Evolutionary conservation across 37 sponge, comb jelly and placozoan species (phyloP), one percentile per base, ranked within the genome.

Genomic region (Geodia barretti): DNA sequence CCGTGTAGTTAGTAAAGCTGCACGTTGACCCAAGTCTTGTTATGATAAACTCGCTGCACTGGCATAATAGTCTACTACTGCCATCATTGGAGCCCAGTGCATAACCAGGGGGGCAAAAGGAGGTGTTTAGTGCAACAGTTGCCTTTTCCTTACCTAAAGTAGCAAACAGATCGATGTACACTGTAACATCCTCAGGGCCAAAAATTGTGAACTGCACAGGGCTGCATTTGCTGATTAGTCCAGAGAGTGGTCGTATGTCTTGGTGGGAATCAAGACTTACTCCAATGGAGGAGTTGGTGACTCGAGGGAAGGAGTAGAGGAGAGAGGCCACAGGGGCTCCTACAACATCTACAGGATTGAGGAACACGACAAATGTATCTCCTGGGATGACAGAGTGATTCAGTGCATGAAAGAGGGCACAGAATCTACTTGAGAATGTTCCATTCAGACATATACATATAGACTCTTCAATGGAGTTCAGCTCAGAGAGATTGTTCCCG

Each of bases 71-170:
- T n/a, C n/a, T n/a, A 65, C 66, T 26, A 25, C 19, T 65, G 25
- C 66, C 66, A 65, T 7, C 25, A 25, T 24, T 25, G 8, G 66
- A 23, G 26, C 25, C 25, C 25, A 65, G 66, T 65, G 19, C 66
- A 65, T 26, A 65, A 26, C 66, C 66, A 65, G 25, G 25, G 17
- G 66, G 66, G 26, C 66, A 65, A n/a, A n/a, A n/a, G n/a, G n/a
- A n/a, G n/a, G n/a, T n/a, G n/a, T n/a, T n/a, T n/a, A n/a, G n/a
- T n/a, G n/a, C n/a, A n/a, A n/a, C n/a, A n/a, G n/a, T n/a, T n/a
- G n/a, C n/a, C n/a, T n/a, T n/a, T n/a, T n/a, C n/a, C n/a, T n/a
- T n/a, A n/a, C n/a, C n/a, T n/a, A n/a, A n/a, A n/a, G n/a, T n/a
- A n/a, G n/a, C n/a, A n/a, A n/a, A n/a, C n/a, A n/a, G n/a, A n/a